phyloP scores from a whole-genome alignment of 2,113 vertebrate species.

The Pterocles orientalis region DNA sequence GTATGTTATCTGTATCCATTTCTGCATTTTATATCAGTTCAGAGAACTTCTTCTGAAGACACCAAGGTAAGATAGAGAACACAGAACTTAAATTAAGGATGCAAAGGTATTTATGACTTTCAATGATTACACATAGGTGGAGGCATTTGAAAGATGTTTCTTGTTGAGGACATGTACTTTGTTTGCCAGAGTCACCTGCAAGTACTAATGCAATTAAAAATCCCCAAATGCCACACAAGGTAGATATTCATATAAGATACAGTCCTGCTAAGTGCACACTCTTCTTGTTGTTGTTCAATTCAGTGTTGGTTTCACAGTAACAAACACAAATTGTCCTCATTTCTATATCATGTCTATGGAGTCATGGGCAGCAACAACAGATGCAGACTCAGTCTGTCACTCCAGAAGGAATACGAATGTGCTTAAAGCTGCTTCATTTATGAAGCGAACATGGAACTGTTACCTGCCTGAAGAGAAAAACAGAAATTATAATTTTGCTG shows the following conservation, averaged over 20 bases:
- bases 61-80: constrained; percentile 29
- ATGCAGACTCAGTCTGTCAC: constrained; percentile 81
- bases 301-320: constrained; percentile 75
- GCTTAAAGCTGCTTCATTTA: constrained; percentile 83
- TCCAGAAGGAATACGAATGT: constrained; percentile 82
- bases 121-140: constrained; percentile 42
- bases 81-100: constrained; percentile 66
- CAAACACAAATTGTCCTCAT: constrained; percentile 70
- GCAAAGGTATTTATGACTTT: constrained; percentile 56
- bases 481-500: not conserved
- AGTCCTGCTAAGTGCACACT: constrained; percentile 69
- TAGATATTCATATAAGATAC: constrained; percentile 49
- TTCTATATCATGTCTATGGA: constrained; percentile 72
- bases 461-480: constrained; percentile 73
- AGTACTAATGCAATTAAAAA: constrained; percentile 57
- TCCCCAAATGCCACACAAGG: constrained; percentile 55
- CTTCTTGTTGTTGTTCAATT: constrained; percentile 72
- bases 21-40: constrained; percentile 39
- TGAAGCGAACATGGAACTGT: constrained; percentile 83
- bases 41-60: constrained; percentile 58
- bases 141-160: constrained; percentile 52
- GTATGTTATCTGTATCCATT: constrained; percentile 27
- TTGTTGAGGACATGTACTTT: constrained; percentile 9
- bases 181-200: constrained; percentile 39
- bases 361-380: constrained; percentile 78